These are phyloP conservation scores for Sebastes schlegelii DNA, from an alignment of 2,113 vertebrate species.

Conservation along the genomic window DNA sequence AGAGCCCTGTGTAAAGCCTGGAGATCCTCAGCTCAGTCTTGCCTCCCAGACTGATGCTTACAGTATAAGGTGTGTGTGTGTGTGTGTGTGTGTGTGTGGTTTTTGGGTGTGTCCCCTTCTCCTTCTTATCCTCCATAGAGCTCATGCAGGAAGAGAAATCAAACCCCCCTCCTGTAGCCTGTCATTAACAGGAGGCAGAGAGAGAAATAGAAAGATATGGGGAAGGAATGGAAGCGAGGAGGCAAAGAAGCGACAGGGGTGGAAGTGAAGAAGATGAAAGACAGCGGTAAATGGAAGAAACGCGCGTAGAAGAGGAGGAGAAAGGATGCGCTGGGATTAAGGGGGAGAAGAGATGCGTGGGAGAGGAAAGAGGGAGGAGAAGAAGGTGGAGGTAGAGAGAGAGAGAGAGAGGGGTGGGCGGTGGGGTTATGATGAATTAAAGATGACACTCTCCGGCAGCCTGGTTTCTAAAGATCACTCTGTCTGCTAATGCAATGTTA, in stretches of 20 bases:
- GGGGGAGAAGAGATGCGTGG: constrained; percentile 26
- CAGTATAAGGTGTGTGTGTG: neutral
- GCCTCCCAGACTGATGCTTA: constrained; percentile 10
- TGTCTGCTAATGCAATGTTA: constrained; percentile 84
- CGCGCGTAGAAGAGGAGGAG: constrained; percentile 13
- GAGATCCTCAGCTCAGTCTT: constrained; percentile 9
- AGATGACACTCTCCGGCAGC: constrained; percentile 82
- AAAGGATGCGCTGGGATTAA: constrained; percentile 41
- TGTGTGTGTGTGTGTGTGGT: neutral
- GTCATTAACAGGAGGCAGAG: constrained; percentile 40
- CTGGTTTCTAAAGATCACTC: constrained; percentile 82
- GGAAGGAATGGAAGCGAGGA: constrained; percentile 27
- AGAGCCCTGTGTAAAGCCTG: constrained; percentile 7
- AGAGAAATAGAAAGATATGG: constrained; percentile 27
- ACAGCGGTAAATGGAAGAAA: constrained; percentile 36
- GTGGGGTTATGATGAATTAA: constrained; percentile 83
- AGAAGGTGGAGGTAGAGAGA: constrained; percentile 38
- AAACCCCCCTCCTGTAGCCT: constrained; percentile 1
- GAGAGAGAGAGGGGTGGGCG: constrained; percentile 36
- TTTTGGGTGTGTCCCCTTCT: constrained; percentile 31
- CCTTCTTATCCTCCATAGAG: constrained; percentile 9
- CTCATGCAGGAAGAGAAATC: constrained; percentile 20
- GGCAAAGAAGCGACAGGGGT: neutral
- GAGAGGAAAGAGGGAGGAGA: constrained; percentile 19
- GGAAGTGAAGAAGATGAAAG: constrained; percentile 52